phyloP scores from a whole-genome alignment of 2,888 invertebrate genomes.

The Drosophila barbarae region DNA sequence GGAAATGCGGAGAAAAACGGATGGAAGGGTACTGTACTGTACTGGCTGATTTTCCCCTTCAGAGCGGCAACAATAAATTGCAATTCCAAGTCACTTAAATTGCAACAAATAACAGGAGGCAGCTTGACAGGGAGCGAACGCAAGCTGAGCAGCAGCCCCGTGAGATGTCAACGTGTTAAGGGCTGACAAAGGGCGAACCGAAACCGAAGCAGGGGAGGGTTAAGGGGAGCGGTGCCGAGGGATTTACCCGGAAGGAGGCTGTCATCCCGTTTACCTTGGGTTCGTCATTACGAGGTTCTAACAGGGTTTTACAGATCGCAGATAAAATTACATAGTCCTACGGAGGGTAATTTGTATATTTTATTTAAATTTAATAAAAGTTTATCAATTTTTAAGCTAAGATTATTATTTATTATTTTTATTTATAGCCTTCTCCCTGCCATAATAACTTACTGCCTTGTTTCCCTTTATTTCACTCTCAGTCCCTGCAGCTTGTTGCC shows the following conservation, averaged over 20 bases:
- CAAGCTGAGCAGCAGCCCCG: constrained; percentile 47
- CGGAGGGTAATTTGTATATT: not conserved
- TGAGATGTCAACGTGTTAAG: constrained; percentile 66
- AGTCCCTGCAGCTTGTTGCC: constrained; percentile 14
- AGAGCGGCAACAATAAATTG: constrained; percentile 75
- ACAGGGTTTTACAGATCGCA: not conserved
- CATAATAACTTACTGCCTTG: constrained; percentile 13
- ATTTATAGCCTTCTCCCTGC: not conserved
- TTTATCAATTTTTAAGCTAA: not conserved
- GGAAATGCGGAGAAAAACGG: too few relatives aligned
- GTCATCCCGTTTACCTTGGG: constrained; percentile 8
- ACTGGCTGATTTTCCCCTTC: constrained; percentile 35
- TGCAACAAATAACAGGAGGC: constrained; percentile 70
- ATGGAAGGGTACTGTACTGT: constrained; percentile 10
- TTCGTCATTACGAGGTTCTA: not conserved
- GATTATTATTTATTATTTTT: not conserved
- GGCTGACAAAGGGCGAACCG: constrained; percentile 20
- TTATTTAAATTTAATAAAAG: not conserved
- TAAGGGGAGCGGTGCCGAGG: constrained; percentile 3
- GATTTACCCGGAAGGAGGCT: not conserved
- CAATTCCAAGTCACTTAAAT: constrained; percentile 78
- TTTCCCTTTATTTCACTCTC: constrained; percentile 19
- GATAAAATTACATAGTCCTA: not conserved
- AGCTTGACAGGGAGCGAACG: constrained; percentile 58
- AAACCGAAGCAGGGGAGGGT: not conserved